These are phyloP conservation scores for Coregonus suidteri DNA, from an alignment of 2,797 vertebrate species.

Conservation along the genomic window DNA sequence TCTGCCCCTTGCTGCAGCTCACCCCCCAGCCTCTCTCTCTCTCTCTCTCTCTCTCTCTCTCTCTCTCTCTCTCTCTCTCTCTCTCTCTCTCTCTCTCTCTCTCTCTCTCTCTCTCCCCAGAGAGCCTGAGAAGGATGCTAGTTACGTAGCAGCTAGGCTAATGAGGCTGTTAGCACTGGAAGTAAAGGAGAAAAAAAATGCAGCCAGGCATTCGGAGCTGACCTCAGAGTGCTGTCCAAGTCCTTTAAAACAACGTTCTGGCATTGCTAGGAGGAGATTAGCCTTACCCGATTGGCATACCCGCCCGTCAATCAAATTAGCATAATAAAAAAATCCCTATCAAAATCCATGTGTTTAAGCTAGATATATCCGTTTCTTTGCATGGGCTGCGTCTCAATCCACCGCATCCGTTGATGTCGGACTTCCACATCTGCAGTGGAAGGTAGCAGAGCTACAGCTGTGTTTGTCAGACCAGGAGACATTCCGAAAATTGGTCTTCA, in stretches of 20 bases:
- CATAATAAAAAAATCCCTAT: too few species aligned
- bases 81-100: background rate
- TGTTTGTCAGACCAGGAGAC: too few species aligned
- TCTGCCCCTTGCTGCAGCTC: conserved; percentile 34
- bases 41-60: conserved; percentile 7
- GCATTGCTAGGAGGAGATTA: background rate
- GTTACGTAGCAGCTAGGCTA: conserved; percentile 21
- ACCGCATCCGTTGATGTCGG: too few species aligned
- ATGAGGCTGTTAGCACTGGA: conserved; percentile 37
- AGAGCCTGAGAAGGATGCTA: conserved; percentile 26
- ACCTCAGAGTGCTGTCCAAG: conserved; percentile 12
- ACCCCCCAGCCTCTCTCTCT: background rate
- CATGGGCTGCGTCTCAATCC: too few species aligned
- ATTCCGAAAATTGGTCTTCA: too few species aligned
- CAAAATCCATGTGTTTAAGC: too few species aligned
- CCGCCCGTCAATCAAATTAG: too few species aligned
- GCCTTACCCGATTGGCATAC: background rate
- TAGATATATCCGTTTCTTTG: too few species aligned
- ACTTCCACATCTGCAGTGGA: too few species aligned
- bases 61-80: conserved; percentile 4
- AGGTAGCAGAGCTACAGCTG: too few species aligned
- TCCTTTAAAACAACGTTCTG: background rate
- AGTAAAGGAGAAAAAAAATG: background rate
- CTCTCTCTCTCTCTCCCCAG: too few species aligned
- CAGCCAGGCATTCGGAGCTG: too few species aligned